Percentiles rank a stretch among this genome's conserved stretches.
Conservation (phyloP, 2,113 vertebrate species). For the Todiramphus chloris region DNA sequence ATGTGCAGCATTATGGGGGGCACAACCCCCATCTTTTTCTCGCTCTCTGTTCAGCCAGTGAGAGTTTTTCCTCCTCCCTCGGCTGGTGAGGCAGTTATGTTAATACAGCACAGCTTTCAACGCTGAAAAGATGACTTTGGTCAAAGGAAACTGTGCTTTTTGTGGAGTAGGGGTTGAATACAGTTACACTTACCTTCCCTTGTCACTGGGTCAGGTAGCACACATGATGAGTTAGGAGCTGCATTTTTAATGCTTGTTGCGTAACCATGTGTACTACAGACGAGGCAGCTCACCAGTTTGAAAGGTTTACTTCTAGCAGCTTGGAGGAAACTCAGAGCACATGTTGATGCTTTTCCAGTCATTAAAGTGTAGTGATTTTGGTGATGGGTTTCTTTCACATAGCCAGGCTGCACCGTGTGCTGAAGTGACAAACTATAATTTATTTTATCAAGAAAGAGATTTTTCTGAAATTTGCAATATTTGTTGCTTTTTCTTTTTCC, state of each 20-base stretch:
- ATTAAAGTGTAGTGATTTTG: background rate
- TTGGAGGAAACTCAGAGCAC: background rate
- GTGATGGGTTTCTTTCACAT: background rate
- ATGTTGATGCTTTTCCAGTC: background rate
- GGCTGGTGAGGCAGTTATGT: background rate
- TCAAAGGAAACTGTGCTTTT: background rate
- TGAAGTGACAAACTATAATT: background rate
- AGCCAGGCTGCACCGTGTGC: background rate
- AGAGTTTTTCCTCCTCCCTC: background rate
- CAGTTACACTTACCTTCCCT: background rate
- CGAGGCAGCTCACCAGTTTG: background rate
- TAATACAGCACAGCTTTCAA: background rate
- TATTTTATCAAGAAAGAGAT: background rate
- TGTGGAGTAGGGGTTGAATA: background rate
- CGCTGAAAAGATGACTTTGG: background rate
- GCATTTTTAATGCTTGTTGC: background rate
- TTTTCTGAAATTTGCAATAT: background rate
- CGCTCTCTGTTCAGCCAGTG: background rate
- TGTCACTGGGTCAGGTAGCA: background rate
- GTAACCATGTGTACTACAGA: accelerated
- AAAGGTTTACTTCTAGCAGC: background rate
- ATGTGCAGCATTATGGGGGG: background rate
- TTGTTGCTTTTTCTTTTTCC: background rate
- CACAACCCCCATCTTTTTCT: background rate
- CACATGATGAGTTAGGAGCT: background rate